These are phyloP conservation scores for Megaustenia siamemsis DNA, from an alignment of 2,888 invertebrate species.

Conservation along the genomic window DNA sequence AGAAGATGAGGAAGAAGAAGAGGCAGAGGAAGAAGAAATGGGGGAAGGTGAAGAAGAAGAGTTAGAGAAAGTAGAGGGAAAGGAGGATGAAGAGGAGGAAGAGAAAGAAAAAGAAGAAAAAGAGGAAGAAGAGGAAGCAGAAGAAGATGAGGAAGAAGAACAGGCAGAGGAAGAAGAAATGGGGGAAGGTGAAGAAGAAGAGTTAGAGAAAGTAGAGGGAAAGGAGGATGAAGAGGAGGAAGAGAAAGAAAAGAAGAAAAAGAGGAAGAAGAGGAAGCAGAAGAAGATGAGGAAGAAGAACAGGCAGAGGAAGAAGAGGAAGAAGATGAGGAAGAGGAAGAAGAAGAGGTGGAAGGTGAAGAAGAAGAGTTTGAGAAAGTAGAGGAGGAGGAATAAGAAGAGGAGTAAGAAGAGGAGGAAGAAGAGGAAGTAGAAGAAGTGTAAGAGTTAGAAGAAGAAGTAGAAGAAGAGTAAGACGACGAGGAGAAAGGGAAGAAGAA, in stretches of 20 bases:
- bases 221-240: background rate
- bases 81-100: background rate
- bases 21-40: background rate
- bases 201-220: background rate
- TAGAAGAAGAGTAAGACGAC: background rate
- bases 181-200: background rate
- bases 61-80: background rate
- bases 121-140: background rate
- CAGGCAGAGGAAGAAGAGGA: too few species aligned
- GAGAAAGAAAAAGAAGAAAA: background rate
- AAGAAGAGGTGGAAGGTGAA: background rate
- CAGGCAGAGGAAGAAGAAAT: background rate
- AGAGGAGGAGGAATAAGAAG: background rate
- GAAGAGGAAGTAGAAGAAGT: background rate
- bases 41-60: background rate
- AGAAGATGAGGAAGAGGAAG: background rate
- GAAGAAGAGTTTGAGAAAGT: background rate
- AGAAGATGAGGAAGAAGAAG: background rate
- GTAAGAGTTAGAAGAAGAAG: slow-evolving; percentile 9
- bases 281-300: too few species aligned
- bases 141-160: background rate
- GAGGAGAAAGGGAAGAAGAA: background rate
- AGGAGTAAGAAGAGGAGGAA: too few species aligned
- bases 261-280: too few species aligned
- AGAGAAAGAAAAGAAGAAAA: background rate